Percentiles rank a stretch among this genome's conserved stretches.
phyloP scores from a whole-genome alignment of 2,797 vertebrate species.

The Catamblyrhynchus diadema region DNA sequence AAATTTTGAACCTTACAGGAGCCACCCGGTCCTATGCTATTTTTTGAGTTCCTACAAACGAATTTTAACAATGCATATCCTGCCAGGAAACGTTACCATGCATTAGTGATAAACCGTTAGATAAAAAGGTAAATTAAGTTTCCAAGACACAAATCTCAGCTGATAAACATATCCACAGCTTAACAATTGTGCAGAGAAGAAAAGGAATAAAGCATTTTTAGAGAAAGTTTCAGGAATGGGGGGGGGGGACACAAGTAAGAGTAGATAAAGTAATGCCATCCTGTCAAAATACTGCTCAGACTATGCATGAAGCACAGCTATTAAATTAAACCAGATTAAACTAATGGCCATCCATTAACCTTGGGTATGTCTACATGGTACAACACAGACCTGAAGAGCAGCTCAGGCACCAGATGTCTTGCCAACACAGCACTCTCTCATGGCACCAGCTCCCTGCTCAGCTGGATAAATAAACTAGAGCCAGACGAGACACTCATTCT shows the following conservation, averaged over 20 bases:
- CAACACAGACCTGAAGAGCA: not conserved
- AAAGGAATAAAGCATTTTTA: not conserved
- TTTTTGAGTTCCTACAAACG: not conserved
- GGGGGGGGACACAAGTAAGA: not conserved
- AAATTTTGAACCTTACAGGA: conserved; percentile 29
- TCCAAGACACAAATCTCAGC: conserved; percentile 10
- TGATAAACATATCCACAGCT: conserved; percentile 43
- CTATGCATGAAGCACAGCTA: not conserved
- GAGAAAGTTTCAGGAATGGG: not conserved
- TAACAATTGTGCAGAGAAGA: not conserved
- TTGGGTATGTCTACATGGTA: not conserved
- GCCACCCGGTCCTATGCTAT: not conserved
- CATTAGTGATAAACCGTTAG: conserved; percentile 50
- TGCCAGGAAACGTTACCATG: conserved; percentile 47
- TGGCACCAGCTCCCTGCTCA: not conserved
- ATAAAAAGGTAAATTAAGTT: conserved; percentile 56
- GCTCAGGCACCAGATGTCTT: not conserved
- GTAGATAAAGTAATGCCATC: not conserved
- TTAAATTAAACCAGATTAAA: not conserved
- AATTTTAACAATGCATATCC: conserved; percentile 45
- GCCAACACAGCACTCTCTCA: not conserved
- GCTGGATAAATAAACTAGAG: not conserved
- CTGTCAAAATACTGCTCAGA: not conserved
- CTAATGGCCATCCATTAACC: not conserved
- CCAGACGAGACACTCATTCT: not conserved